These are phyloP conservation scores for Mixornis gularis DNA, from an alignment of 2,113 vertebrate genomes.

Conservation along the genomic window DNA sequence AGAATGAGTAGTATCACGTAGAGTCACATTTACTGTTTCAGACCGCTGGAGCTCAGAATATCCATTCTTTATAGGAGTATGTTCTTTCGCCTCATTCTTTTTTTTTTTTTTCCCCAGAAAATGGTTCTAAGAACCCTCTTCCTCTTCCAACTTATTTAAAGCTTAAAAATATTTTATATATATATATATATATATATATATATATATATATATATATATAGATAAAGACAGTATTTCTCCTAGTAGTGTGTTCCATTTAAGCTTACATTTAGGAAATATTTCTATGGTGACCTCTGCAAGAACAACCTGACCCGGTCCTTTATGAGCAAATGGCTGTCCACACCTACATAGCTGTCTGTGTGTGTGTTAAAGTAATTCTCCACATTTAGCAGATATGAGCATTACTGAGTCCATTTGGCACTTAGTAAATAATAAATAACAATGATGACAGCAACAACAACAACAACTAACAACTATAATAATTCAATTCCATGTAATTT, in stretches of 20 bases:
- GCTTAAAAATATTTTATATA: not conserved
- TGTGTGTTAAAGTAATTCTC: not conserved
- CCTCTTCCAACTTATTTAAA: not conserved
- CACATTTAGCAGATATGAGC: not conserved
- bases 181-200: no score
- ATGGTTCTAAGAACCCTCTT: not conserved
- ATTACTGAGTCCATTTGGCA: not conserved
- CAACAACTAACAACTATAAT: not conserved
- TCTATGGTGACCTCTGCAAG: not conserved
- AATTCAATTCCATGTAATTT: not conserved
- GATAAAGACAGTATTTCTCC: not conserved
- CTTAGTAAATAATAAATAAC: slow-evolving; percentile 10
- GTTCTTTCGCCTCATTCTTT: not conserved
- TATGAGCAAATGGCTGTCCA: not conserved
- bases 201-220: no score
- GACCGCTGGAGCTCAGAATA: not conserved
- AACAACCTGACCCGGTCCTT: not conserved
- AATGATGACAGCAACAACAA: not conserved
- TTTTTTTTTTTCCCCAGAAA: not conserved
- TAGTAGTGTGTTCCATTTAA: not conserved
- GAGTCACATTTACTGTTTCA: not conserved
- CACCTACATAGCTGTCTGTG: not conserved
- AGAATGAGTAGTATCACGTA: not conserved
- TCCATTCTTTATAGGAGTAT: not conserved
- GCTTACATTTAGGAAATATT: not conserved